A percentile compares a stretch with the other conserved stretches of the same genome.
phyloP scores from a whole-genome alignment of 2,888 invertebrate species.

The Carabus problematicus region DNA sequence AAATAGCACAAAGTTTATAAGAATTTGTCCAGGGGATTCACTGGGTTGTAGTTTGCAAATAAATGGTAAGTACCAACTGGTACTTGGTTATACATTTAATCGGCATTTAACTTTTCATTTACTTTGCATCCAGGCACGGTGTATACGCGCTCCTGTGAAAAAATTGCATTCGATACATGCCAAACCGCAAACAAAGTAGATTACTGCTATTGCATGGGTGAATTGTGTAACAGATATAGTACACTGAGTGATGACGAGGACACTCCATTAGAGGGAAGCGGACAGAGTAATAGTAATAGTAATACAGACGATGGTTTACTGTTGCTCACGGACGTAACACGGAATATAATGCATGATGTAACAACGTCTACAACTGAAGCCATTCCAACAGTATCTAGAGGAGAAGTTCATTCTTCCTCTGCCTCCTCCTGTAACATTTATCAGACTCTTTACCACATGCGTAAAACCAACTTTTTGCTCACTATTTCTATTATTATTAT shows the following conservation, averaged over 20 bases:
- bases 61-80: slow-evolving; percentile 41
- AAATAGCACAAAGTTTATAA: slow-evolving; percentile 41
- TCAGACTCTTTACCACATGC: background rate
- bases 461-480: slow-evolving; percentile 29
- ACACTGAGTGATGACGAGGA: slow-evolving; percentile 7
- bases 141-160: slow-evolving; percentile 50
- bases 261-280: slow-evolving; percentile 29
- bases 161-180: slow-evolving; percentile 51
- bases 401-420: too few species aligned
- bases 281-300: background rate
- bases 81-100: background rate
- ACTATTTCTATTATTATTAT: slow-evolving; percentile 14
- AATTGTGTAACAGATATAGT: slow-evolving; percentile 52
- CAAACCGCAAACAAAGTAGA: slow-evolving; percentile 53
- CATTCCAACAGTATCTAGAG: slow-evolving; percentile 1
- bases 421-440: background rate
- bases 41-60: slow-evolving; percentile 43
- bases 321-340: background rate
- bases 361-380: slow-evolving; percentile 3
- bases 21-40: slow-evolving; percentile 42
- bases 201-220: slow-evolving; percentile 55
- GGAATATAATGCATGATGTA: background rate
- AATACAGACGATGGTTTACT: too few species aligned
- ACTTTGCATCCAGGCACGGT: slow-evolving; percentile 24
- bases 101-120: background rate